Base-by-base conservation (phyloP, 2,113 vertebrate genomes). In the Cryptotis parvus region DNA sequence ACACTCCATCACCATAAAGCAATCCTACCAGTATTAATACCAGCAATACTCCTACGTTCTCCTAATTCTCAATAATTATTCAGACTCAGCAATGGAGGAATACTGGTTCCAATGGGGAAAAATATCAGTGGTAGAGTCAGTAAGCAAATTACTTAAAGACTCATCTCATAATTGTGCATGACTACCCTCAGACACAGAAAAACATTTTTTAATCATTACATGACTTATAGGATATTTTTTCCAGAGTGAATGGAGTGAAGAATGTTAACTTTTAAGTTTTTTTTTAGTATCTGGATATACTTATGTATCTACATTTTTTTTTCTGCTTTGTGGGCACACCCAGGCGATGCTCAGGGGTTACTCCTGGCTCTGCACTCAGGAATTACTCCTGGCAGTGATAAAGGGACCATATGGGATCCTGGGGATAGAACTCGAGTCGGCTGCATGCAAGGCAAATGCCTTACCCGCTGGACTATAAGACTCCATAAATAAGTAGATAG, bases 81-180 rank as follows among this genome's bases (percentile, higher is more conserved):
- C 0, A 6, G 27, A 31, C 10, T 16, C 16, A 72, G n/a, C 35
- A 74, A 43, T 27, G 8, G 9, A 11, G 10, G 7, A 1, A 0
- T 3, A 8, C 37, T 49, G 12, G 8, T n/a, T 55, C 65, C 22
- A 63, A 10, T 0, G 4, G 29, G 16, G 26, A 77, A 58, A 73
- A 9, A n/a, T 79, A 11, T 11, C 14, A 84, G 11, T 26, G 9
- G 49, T 0, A 20, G 33, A 29, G 66, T 10, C 33, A 82, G 41
- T 6, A 69, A 15, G 63, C 24, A 41, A 55, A 43, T 29, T n/a
- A 41, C 18, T 73, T 7, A 79, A 18, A 90, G 33, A 5, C 61
- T 80, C 9, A 29, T 89, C 35, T 12, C 76, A 37, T 31, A 58
- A 58, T 58, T 58, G 55, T 58, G 55, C 58, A 79, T 68, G 84